These are phyloP conservation scores for Eilema depressum DNA, from an alignment of 2,888 invertebrate species.

Conservation along the genomic window DNA sequence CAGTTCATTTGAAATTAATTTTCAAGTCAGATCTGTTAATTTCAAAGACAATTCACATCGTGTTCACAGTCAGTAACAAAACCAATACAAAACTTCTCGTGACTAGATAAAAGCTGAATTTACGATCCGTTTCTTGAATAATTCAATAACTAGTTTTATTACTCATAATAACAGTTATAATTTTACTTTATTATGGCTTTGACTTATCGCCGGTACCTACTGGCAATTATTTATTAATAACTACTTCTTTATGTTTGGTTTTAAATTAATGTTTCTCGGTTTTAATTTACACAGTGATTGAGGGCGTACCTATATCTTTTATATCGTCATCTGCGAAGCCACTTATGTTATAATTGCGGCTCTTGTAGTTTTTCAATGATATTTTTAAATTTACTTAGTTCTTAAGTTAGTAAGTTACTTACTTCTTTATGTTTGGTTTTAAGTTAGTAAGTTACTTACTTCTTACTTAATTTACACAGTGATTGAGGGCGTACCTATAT, in stretches of 20 bases:
- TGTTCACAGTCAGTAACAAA: conserved; percentile 16
- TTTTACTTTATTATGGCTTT: conserved; percentile 39
- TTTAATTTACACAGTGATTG: conserved; percentile 16
- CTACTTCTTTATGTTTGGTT: conserved; percentile 14
- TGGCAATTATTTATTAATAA: neutral
- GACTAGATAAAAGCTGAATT: conserved; percentile 43
- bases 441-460: conserved; percentile 3
- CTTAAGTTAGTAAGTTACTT: no score
- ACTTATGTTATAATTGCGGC: neutral
- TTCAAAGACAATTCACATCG: neutral
- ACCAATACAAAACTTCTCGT: conserved; percentile 28
- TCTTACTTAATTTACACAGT: conserved; percentile 18
- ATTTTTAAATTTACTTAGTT: no score
- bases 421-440: conserved; percentile 9
- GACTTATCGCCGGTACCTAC: conserved; percentile 29
- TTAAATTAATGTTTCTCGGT: conserved; percentile 5
- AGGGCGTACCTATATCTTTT: neutral
- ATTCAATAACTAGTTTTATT: conserved; percentile 50
- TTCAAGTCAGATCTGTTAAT: neutral
- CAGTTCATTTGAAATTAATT: neutral
- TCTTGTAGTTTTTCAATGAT: neutral
- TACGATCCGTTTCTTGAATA: conserved; percentile 44
- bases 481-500: neutral
- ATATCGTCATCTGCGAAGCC: neutral
- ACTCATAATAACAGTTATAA: conserved; percentile 51